These are phyloP conservation scores for Bombus waltoni DNA, from an alignment of 1,140 invertebrate genomes.

Conservation along the genomic window DNA sequence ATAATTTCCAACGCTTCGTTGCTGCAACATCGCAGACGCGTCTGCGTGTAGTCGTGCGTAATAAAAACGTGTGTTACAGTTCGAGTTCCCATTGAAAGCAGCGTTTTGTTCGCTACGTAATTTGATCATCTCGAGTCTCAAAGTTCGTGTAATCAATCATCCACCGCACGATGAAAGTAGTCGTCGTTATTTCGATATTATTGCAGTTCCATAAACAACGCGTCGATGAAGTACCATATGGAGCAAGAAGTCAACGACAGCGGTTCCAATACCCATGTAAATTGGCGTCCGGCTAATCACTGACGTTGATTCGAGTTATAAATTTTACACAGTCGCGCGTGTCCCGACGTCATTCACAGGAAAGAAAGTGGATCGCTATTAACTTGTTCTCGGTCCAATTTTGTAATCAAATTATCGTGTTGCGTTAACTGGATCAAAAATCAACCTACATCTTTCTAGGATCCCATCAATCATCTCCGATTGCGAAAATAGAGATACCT, in stretches of 20 bases:
- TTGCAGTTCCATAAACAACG: slow-evolving; percentile 1
- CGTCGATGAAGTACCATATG: neutral
- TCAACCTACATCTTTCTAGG: neutral
- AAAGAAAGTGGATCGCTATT: neutral
- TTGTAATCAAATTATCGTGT: neutral
- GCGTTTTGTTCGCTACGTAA: neutral
- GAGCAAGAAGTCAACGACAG: too few relatives aligned
- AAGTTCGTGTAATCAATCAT: slow-evolving; percentile 18
- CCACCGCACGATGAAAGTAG: neutral
- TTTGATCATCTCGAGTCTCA: neutral
- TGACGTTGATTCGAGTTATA: neutral
- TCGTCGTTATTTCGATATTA: neutral
- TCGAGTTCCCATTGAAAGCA: neutral
- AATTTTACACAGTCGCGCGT: neutral
- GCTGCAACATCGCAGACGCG: too few relatives aligned
- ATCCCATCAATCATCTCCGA: neutral
- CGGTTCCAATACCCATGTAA: neutral
- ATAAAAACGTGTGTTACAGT: neutral
- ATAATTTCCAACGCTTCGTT: too few relatives aligned
- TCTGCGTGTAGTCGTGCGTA: too few relatives aligned
- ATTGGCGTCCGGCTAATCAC: neutral
- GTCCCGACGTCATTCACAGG: neutral
- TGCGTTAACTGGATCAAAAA: neutral
- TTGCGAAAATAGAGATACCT: too few relatives aligned
- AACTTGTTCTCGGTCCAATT: neutral